A percentile compares a stretch with the other conserved stretches of the same genome.
These are phyloP conservation scores for Bathybates hornii DNA, from an alignment of 2,113 vertebrate species.

Conservation along the genomic window DNA sequence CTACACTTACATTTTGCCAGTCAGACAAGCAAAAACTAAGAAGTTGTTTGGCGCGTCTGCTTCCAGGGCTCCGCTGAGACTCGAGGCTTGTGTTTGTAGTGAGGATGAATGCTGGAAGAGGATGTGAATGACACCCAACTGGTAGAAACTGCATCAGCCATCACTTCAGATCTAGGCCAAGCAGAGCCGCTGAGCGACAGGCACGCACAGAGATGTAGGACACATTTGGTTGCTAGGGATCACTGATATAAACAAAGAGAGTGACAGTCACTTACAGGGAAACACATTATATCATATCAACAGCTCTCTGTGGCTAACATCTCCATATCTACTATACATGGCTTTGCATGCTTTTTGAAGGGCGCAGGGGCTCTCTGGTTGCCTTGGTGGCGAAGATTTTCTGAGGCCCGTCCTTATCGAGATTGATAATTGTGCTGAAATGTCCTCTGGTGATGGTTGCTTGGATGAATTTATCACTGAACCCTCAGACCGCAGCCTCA, in stretches of 20 bases:
- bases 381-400: conserved; percentile 34
- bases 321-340: background rate
- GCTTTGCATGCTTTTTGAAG: background rate
- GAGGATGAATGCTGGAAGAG: conserved; percentile 43
- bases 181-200: conserved; percentile 8
- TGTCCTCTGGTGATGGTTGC: conserved; percentile 30
- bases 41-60: conserved; percentile 21
- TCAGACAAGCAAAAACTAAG: conserved; percentile 19
- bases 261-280: background rate
- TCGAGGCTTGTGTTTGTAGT: conserved; percentile 33
- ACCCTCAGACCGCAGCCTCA: background rate
- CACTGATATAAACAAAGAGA: conserved; percentile 31
- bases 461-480: conserved; percentile 7
- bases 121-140: conserved; percentile 44
- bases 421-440: conserved; percentile 42
- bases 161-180: conserved; percentile 54
- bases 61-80: conserved; percentile 30
- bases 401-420: conserved; percentile 30
- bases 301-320: background rate
- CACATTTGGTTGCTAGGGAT: conserved; percentile 4
- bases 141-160: conserved; percentile 21
- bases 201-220: conserved; percentile 19
- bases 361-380: background rate
- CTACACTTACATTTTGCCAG: background rate
- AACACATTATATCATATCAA: background rate